Conservation (phyloP, 92 coral and sea anemone species). For the Paramuricea clavata region DNA sequence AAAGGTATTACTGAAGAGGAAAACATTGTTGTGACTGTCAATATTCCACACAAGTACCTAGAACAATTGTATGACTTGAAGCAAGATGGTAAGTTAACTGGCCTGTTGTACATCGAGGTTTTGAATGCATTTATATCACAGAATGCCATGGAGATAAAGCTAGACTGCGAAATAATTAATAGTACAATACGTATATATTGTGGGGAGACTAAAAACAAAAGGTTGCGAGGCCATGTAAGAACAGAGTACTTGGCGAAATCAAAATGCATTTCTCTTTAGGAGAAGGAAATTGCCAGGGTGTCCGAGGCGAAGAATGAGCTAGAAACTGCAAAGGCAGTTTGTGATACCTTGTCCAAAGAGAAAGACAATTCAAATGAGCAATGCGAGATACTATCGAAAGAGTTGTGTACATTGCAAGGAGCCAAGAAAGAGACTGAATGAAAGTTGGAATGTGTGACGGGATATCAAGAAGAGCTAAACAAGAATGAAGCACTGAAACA, state of each 20-base stretch:
- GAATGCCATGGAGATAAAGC: conserved; percentile 31
- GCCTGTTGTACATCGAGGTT: too few relatives aligned
- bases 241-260: too few relatives aligned
- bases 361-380: not conserved
- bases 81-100: too few relatives aligned
- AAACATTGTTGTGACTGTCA: conserved; percentile 12
- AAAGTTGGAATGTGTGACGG: too few relatives aligned
- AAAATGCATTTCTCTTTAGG: too few relatives aligned
- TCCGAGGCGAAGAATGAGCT: too few relatives aligned
- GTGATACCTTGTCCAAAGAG: not conserved
- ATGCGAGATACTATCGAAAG: not conserved
- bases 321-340: too few relatives aligned
- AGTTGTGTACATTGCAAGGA: not conserved
- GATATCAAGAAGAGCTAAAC: too few relatives aligned
- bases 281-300: too few relatives aligned
- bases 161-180: too few relatives aligned
- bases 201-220: conserved; percentile 45
- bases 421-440: not conserved
- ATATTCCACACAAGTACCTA: conserved; percentile 38
- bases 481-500: not conserved
- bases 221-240: conserved; percentile 44
- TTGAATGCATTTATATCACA: too few relatives aligned
- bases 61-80: too few relatives aligned
- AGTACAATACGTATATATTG: conserved; percentile 31
- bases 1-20: not conserved